These are phyloP conservation scores for Graptemys geographica DNA, from an alignment of 2,797 vertebrate genomes.

Conservation along the genomic window DNA sequence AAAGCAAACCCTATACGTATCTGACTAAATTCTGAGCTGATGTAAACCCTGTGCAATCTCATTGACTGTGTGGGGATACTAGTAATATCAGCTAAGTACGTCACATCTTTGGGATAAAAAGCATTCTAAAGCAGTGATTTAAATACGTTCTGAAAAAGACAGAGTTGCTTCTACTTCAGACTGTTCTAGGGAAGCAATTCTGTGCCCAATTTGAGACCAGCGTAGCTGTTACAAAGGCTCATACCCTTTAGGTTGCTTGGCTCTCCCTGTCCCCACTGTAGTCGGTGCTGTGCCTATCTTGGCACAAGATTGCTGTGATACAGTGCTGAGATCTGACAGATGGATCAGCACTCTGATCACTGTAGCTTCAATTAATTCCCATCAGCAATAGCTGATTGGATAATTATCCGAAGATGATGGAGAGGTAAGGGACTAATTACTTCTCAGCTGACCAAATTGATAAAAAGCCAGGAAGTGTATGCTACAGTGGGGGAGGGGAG, in stretches of 20 bases:
- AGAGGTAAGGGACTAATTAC: too few species aligned
- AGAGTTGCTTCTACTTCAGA: not conserved
- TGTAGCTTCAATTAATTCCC: too few species aligned
- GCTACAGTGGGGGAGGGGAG: too few species aligned
- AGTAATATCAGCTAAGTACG: not conserved
- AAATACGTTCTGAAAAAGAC: not conserved
- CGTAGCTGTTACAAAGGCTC: not conserved
- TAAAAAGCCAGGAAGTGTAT: too few species aligned
- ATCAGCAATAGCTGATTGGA: too few species aligned
- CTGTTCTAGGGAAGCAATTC: not conserved
- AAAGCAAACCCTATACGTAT: not conserved
- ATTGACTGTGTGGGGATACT: not conserved
- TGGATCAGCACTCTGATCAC: too few species aligned
- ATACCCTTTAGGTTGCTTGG: not conserved
- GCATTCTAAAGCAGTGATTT: not conserved
- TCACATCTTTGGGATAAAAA: not conserved
- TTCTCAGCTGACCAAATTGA: too few species aligned
- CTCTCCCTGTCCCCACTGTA: not conserved
- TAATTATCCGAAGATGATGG: too few species aligned
- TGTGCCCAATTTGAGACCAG: not conserved
- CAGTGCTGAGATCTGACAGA: too few species aligned
- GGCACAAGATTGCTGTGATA: not conserved
- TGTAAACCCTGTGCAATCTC: not conserved
- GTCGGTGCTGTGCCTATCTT: not conserved
- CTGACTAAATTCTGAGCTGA: not conserved